Percentiles rank a stretch among this genome's conserved stretches.
Conservation (phyloP, 2,888 invertebrate species). For the Nomada goodeniana region DNA sequence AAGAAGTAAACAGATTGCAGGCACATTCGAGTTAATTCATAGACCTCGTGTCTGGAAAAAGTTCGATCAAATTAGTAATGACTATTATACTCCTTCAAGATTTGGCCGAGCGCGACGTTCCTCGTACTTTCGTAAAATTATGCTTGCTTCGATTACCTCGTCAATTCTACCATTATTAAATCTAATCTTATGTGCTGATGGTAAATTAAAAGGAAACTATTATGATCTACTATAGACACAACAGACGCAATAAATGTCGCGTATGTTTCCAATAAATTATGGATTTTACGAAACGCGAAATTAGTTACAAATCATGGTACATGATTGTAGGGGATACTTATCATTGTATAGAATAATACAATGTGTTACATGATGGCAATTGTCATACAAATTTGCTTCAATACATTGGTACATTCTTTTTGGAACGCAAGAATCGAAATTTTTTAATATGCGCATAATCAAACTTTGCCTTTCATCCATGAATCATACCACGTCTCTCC, state of each 20-base stretch:
- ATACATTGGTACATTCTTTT: constrained; percentile 28
- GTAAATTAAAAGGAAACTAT: background rate
- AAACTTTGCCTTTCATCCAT: constrained; percentile 64
- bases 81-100: constrained; percentile 75
- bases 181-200: background rate
- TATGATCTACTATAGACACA: constrained; percentile 12
- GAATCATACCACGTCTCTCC: constrained; percentile 63
- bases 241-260: background rate
- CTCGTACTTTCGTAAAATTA: constrained; percentile 38
- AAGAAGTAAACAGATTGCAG: constrained; percentile 83
- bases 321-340: constrained; percentile 1
- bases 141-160: constrained; percentile 16
- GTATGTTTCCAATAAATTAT: constrained; percentile 36
- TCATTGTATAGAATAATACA: constrained; percentile 5
- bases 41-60: constrained; percentile 69
- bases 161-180: constrained; percentile 20
- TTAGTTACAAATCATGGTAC: background rate
- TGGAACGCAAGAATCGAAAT: constrained; percentile 27
- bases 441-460: constrained; percentile 33
- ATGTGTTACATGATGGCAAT: background rate
- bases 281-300: constrained; percentile 17
- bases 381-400: constrained; percentile 14
- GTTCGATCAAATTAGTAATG: constrained; percentile 71
- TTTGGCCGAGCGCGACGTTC: constrained; percentile 43
- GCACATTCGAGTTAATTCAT: constrained; percentile 83